Evolutionary conservation across 2,888 invertebrate genomes (phyloP).

Genomic region (Pachliopta kotzebuea): DNA sequence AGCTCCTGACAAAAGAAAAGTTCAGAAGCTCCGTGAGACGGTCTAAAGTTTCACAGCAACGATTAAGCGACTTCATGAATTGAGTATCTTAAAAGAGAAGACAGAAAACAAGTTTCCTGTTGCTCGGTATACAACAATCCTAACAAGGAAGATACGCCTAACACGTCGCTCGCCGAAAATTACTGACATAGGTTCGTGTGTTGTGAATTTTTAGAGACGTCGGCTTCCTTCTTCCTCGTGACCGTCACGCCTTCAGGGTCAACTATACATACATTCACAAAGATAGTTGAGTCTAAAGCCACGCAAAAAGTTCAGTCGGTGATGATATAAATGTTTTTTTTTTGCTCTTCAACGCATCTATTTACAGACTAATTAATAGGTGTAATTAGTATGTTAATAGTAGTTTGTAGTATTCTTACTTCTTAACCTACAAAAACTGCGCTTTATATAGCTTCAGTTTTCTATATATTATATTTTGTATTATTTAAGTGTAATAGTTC

Average conservation of each 20-base stretch:
- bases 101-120: not conserved
- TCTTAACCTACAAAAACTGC: no score
- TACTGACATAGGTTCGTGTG: constrained; percentile 58
- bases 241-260: constrained; percentile 49
- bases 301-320: constrained; percentile 15
- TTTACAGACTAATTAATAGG: not conserved
- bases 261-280: constrained; percentile 33
- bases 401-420: no score
- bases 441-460: no score
- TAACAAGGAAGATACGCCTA: constrained; percentile 62
- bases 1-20: no score
- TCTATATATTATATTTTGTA: no score
- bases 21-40: no score
- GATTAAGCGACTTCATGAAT: no score
- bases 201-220: constrained; percentile 67
- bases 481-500: no score
- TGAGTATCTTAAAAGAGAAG: no score
- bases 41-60: no score
- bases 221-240: constrained; percentile 67
- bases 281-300: constrained; percentile 18
- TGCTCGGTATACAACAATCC: constrained; percentile 45
- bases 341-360: constrained; percentile 9
- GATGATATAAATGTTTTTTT: not conserved
- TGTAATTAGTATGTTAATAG: not conserved
- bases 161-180: constrained; percentile 71